Evolutionary conservation across 2,888 invertebrate genomes (phyloP).

Genomic region (Agapostemon virescens): DNA sequence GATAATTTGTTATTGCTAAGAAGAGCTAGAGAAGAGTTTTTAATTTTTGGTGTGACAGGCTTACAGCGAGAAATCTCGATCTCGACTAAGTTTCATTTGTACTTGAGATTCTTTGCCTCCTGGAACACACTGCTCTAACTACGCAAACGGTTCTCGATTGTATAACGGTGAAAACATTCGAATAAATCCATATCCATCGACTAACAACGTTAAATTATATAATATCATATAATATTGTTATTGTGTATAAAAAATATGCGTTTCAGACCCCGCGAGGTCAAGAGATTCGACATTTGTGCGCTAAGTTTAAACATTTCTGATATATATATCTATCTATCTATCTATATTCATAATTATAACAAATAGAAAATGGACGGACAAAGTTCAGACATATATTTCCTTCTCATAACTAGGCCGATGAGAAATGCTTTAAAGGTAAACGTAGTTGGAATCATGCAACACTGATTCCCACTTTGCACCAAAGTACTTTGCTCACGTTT

Average conservation of each 20-base stretch:
- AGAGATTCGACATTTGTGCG: conserved; percentile 22
- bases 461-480: conserved; percentile 37
- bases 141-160: conserved; percentile 23
- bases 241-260: conserved; percentile 40
- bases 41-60: conserved; percentile 41
- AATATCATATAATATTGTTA: conserved; percentile 20
- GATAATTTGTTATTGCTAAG: conserved; percentile 12
- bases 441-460: not conserved
- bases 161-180: conserved; percentile 33
- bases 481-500: conserved; percentile 17
- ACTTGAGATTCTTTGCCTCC: conserved; percentile 60
- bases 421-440: not conserved
- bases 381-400: not conserved
- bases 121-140: conserved; percentile 52
- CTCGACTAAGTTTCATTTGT: conserved; percentile 56
- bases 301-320: conserved; percentile 24
- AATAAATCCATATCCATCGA: conserved; percentile 22
- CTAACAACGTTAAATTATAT: conserved; percentile 42
- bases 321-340: too few species aligned
- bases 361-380: conserved; percentile 31
- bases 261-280: not conserved
- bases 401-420: conserved; percentile 1
- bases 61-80: conserved; percentile 26
- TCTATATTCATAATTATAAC: too few species aligned
- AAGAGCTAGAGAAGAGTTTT: conserved; percentile 25